These are phyloP conservation scores for Anthophora plumipes DNA, from an alignment of 2,888 invertebrate genomes.

Conservation along the genomic window DNA sequence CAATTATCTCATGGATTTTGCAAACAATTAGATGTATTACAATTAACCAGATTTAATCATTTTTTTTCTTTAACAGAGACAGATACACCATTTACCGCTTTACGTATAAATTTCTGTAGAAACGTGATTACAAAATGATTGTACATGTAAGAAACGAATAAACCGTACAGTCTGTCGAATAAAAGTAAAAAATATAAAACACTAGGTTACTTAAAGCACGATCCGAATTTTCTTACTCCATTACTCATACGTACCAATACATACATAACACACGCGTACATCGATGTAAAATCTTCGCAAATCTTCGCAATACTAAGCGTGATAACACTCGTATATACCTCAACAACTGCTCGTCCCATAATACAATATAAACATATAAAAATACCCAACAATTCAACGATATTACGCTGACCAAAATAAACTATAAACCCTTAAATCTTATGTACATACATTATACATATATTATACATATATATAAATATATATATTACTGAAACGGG, in stretches of 20 bases:
- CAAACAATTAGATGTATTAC: not conserved
- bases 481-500: not conserved
- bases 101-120: not conserved
- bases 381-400: not conserved
- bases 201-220: not conserved
- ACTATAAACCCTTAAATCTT: not conserved
- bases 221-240: not conserved
- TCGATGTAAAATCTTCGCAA: no score
- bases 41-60: slow-evolving; percentile 2
- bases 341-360: not conserved
- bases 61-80: not conserved
- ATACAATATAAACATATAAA: slow-evolving; percentile 1
- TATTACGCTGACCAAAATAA: not conserved
- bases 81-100: not conserved
- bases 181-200: not conserved
- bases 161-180: not conserved
- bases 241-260: not conserved
- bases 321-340: slow-evolving; percentile 17
- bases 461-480: no score
- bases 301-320: not conserved
- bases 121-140: not conserved
- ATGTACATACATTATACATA: not conserved
- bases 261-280: not conserved
- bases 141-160: slow-evolving; percentile 2
- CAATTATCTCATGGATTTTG: not conserved